Conservation (phyloP, 1,140 invertebrate species). For the Habropoda laboriosa region DNA sequence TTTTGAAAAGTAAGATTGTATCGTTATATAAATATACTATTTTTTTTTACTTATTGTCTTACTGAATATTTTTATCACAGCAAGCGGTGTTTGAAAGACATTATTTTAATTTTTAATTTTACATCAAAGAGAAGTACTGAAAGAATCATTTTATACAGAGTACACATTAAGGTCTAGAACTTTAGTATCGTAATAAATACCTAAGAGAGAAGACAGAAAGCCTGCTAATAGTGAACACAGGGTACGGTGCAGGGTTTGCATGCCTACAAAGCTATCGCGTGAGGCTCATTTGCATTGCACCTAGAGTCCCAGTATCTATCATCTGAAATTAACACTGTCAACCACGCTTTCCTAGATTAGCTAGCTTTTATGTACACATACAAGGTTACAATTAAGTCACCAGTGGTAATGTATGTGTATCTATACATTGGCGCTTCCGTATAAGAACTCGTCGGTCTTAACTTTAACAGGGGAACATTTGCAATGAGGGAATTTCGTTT, state of each 20-base stretch:
- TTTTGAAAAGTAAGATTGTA: too few species aligned
- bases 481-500: not conserved
- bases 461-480: not conserved
- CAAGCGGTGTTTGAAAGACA: too few species aligned
- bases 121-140: not conserved
- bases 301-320: constrained; percentile 61
- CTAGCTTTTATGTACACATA: constrained; percentile 57
- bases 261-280: constrained; percentile 62
- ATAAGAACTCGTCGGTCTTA: constrained; percentile 24
- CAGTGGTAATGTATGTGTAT: constrained; percentile 33
- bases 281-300: constrained; percentile 69
- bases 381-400: constrained; percentile 66
- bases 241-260: constrained; percentile 43
- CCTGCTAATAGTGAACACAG: constrained; percentile 32
- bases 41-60: too few species aligned
- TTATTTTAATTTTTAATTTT: too few species aligned
- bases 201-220: constrained; percentile 32
- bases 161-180: not conserved
- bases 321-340: constrained; percentile 73
- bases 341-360: constrained; percentile 65
- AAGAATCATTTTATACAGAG: not conserved
- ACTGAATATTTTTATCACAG: too few species aligned
- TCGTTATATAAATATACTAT: too few species aligned
- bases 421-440: constrained; percentile 8
- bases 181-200: constrained; percentile 46